These are phyloP conservation scores for Corbicula japonica DNA, from an alignment of 2,888 invertebrate genomes.

Conservation along the genomic window DNA sequence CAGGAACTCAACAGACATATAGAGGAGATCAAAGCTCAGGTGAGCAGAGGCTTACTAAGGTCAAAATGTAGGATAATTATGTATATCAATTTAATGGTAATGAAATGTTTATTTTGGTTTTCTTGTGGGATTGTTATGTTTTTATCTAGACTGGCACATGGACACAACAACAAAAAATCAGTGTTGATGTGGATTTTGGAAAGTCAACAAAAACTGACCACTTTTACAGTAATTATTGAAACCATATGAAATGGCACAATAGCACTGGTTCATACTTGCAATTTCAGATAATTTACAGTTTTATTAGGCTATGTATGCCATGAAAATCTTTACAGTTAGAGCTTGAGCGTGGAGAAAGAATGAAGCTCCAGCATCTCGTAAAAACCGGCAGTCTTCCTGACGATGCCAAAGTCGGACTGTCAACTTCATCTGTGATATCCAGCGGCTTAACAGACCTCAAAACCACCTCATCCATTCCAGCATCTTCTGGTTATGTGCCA, in stretches of 20 bases:
- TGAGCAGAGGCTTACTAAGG: too few species aligned
- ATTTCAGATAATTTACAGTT: too few species aligned
- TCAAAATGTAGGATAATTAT: too few species aligned
- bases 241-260: too few species aligned
- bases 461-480: slow-evolving; percentile 50
- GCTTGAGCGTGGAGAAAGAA: slow-evolving; percentile 89
- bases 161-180: too few species aligned
- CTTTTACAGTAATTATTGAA: too few species aligned
- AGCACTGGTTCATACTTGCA: too few species aligned
- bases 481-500: slow-evolving; percentile 67
- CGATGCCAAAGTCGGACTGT: slow-evolving; percentile 92
- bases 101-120: background rate
- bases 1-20: slow-evolving; percentile 90
- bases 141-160: too few species aligned
- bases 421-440: slow-evolving; percentile 64
- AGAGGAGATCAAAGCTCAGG: slow-evolving; percentile 88
- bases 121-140: background rate
- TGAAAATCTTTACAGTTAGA: slow-evolving; percentile 78
- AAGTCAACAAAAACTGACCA: too few species aligned
- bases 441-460: slow-evolving; percentile 65
- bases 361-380: slow-evolving; percentile 94
- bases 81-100: too few species aligned
- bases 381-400: slow-evolving; percentile 97
- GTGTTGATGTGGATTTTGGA: too few species aligned
- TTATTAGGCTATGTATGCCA: background rate